Evolutionary conservation across 2,113 vertebrate genomes (phyloP), one percentile per base, ranked within the genome.

Genomic region (Heterocephalus glaber): DNA sequence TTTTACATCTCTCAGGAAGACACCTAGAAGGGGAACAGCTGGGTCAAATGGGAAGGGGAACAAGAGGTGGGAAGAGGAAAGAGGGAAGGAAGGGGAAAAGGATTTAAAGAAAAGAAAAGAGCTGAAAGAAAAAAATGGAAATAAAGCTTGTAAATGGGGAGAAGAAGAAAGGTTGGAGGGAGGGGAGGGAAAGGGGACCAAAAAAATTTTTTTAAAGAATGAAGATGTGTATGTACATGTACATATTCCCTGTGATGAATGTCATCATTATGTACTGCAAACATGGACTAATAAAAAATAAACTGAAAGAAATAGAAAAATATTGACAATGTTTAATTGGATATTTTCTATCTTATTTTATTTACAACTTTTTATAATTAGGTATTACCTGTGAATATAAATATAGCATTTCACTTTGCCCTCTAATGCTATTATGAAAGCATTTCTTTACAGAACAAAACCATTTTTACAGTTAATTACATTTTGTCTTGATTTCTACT

Each of bases 331-430:
- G 72, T 89, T 79, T n/a, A 44, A 22, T 26, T 80, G 30, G 33
- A 80, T 89, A 86, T 89, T 60, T 85, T 94, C 20, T 61, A 22
- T 63, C n/a, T 92, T 35, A 30, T 89, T 79, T 66, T 81, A 80
- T 80, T 84, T 89, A 19, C 24, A 79, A 79, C 1, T 26, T 66
- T 68, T 61, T 80, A 70, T 80, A 93, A n/a, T 70, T 89, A 60
- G 10, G 7, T 26, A 44, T 52, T 44, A 30, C 12, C 12, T 84
- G 68, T 68, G 52, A 61, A 24, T 61, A 6, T 9, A 26, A 66
- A 56, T 58, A 22, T 28, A 49, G 5, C 20, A 54, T 72, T 61
- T 61, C 22, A 63, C 86, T 86, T 44, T 60, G 26, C n/a, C 47
- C 38, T 81, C 33, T 41, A 63, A 65, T 72, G 35, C 38, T 63